These are phyloP conservation scores for Podotricha telesiphe DNA, from an alignment of 2,888 invertebrate species.

Conservation along the genomic window DNA sequence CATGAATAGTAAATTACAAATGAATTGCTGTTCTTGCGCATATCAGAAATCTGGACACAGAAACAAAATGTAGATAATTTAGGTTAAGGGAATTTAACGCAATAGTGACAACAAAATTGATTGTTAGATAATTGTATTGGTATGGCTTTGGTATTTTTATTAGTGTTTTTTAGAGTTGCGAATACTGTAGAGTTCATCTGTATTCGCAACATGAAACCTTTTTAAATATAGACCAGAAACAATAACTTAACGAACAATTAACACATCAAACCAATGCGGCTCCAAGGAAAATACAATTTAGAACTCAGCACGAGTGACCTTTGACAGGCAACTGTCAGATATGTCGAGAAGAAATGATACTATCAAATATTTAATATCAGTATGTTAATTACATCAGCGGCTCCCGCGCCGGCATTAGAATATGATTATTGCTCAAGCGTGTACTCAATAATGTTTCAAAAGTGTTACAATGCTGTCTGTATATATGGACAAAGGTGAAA, in stretches of 20 bases:
- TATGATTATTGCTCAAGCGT: constrained; percentile 28
- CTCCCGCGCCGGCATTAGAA: constrained; percentile 28
- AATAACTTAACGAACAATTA: constrained; percentile 8
- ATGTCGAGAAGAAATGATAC: constrained; percentile 24
- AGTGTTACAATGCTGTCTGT: constrained; percentile 15
- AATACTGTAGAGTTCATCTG: neutral
- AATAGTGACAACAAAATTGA: neutral
- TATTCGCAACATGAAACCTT: neutral
- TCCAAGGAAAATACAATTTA: neutral
- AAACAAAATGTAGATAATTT: constrained; percentile 29
- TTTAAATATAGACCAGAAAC: neutral
- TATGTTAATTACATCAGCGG: constrained; percentile 36
- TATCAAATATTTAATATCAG: constrained; percentile 33
- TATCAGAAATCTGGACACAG: constrained; percentile 41
- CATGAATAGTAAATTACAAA: constrained; percentile 39
- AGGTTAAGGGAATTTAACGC: constrained; percentile 28
- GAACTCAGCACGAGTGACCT: constrained; percentile 32
- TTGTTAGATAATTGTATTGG: too few species aligned
- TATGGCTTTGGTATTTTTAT: too few species aligned
- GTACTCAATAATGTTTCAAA: constrained; percentile 13
- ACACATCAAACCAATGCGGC: constrained; percentile 19
- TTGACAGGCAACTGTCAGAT: constrained; percentile 33
- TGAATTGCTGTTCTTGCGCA: constrained; percentile 39
- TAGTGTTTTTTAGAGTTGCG: neutral
- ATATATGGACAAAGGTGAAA: constrained; percentile 26